phyloP scores from a whole-genome alignment of 2,113 vertebrate species.

The Apodemus speciosus region DNA sequence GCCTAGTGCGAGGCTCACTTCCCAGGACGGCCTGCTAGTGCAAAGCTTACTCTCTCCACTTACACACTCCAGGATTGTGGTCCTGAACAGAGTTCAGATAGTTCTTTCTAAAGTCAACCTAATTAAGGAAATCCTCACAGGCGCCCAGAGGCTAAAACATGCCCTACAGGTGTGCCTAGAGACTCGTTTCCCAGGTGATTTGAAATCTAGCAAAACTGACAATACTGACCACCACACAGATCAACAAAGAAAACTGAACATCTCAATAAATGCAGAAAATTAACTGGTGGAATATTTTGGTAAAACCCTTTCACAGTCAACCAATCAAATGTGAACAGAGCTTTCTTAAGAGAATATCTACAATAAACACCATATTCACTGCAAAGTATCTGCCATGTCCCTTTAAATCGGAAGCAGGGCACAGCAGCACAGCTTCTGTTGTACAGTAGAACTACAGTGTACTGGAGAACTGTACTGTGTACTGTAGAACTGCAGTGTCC shows the following conservation, averaged over 20 bases:
- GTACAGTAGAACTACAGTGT: not conserved
- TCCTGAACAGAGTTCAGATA: not conserved
- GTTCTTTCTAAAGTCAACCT: not conserved
- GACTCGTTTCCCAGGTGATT: not conserved
- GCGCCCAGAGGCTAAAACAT: not conserved
- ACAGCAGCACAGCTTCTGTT: not conserved
- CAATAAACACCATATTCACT: not conserved
- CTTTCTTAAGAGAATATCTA: conserved; percentile 31
- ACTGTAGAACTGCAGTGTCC: not conserved
- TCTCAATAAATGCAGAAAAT: conserved; percentile 43
- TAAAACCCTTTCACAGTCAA: conserved; percentile 21
- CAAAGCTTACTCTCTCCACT: not conserved
- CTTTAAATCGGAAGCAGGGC: conserved; percentile 4
- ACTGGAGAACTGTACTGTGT: not conserved
- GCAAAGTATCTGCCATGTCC: not conserved
- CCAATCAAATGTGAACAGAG: not conserved
- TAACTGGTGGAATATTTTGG: not conserved
- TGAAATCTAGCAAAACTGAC: not conserved
- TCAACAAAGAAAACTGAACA: not conserved
- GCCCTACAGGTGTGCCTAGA: not conserved
- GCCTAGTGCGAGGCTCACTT: not conserved
- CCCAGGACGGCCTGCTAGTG: not conserved
- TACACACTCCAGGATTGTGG: not conserved
- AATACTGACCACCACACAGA: not conserved
- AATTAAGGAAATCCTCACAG: not conserved